Conservation (phyloP, 2,888 invertebrate genomes). For the Hipparchia sbordonii region DNA sequence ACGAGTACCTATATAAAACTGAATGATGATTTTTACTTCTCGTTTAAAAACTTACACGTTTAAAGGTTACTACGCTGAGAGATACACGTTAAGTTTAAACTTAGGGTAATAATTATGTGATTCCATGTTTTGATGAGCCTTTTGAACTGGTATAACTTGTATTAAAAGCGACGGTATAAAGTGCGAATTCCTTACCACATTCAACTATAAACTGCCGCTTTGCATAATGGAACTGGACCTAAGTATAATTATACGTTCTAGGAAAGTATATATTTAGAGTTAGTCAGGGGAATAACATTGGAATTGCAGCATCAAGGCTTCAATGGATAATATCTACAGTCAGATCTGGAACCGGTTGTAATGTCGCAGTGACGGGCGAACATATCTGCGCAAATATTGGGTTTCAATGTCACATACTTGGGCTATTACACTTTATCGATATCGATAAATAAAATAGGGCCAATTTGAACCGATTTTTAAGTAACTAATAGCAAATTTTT, state of each 20-base stretch:
- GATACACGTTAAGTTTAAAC: background rate
- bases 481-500: background rate
- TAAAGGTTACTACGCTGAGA: no score
- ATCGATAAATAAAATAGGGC: constrained; percentile 1
- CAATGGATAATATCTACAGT: constrained; percentile 7
- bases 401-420: constrained; percentile 25
- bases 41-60: no score
- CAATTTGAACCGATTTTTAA: background rate
- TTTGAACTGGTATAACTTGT: background rate
- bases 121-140: background rate
- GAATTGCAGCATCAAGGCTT: constrained; percentile 16
- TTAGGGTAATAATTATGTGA: no score
- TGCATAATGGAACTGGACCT: constrained; percentile 1
- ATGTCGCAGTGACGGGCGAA: constrained; percentile 27
- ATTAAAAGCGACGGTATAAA: background rate
- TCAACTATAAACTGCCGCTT: background rate
- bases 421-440: constrained; percentile 10
- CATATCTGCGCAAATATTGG: constrained; percentile 19
- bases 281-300: constrained; percentile 14
- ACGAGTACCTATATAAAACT: no score
- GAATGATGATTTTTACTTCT: no score
- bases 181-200: background rate
- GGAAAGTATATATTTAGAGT: background rate
- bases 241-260: background rate
- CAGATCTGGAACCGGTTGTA: constrained; percentile 29